Conservation (phyloP, 2,888 invertebrate genomes). For the Caenorhabditis uteleia region DNA sequence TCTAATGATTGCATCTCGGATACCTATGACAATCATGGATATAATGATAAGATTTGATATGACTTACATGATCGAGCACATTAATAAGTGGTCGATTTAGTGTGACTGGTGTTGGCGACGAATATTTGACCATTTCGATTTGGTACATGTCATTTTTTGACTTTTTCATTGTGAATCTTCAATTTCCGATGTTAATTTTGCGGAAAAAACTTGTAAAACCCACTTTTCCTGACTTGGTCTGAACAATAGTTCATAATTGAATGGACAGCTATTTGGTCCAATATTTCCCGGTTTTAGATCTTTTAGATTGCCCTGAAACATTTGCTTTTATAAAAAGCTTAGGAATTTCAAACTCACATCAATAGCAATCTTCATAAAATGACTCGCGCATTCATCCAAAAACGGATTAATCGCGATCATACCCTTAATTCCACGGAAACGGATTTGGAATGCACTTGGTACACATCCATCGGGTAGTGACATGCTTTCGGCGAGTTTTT, state of each 20-base stretch:
- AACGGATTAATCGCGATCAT: slow-evolving; percentile 60
- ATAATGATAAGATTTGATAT: no score
- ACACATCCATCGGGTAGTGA: slow-evolving; percentile 4
- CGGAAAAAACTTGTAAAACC: no score
- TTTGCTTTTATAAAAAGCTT: background rate
- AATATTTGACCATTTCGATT: slow-evolving; percentile 63
- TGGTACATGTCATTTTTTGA: no score
- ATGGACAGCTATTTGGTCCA: background rate
- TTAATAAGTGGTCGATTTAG: slow-evolving; percentile 70
- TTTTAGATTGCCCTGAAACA: background rate
- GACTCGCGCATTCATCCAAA: slow-evolving; percentile 45
- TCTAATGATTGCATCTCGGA: slow-evolving; percentile 49
- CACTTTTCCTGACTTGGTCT: no score
- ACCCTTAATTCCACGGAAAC: slow-evolving; percentile 67
- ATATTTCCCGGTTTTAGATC: background rate
- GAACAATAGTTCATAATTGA: no score
- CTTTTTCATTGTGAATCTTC: no score
- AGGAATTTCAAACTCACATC: background rate
- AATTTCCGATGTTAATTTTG: no score
- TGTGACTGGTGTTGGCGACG: slow-evolving; percentile 53
- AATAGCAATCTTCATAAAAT: no score
- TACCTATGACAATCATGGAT: no score
- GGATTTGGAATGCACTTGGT: slow-evolving; percentile 47
- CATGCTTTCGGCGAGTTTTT: slow-evolving; percentile 5
- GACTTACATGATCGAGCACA: slow-evolving; percentile 68